Conservation (phyloP, 2,113 vertebrate species). For the Ellobius talpinus region DNA sequence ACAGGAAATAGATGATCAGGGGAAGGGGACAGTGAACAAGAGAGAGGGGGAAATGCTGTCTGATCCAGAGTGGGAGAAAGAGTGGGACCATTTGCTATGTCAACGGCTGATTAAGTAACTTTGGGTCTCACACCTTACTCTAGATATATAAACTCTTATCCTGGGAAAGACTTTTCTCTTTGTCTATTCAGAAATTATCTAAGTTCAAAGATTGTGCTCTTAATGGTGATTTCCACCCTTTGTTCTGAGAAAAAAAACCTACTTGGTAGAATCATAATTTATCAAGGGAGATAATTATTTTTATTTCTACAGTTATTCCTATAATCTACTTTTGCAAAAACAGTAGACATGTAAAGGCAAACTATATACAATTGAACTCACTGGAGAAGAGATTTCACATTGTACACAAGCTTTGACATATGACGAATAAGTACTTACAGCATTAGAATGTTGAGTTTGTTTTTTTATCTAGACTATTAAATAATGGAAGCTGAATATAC, state of each 20-base stretch:
- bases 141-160: neutral
- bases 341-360: neutral
- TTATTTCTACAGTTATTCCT: neutral
- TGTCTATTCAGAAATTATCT: neutral
- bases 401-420: neutral
- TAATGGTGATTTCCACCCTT: neutral
- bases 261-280: neutral
- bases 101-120: neutral
- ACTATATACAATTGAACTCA: neutral
- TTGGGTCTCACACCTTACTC: accelerated
- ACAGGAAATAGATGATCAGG: neutral
- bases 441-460: neutral
- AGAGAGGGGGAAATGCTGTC: accelerated
- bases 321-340: neutral
- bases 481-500: neutral
- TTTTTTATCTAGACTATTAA: neutral
- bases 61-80: neutral
- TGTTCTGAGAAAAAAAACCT: neutral
- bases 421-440: neutral
- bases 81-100: neutral
- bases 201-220: neutral
- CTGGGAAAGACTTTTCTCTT: neutral
- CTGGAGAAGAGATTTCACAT: neutral
- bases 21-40: neutral
- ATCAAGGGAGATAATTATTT: neutral